Percentiles rank a stretch among this genome's conserved stretches.
phyloP scores from a whole-genome alignment of 1,140 invertebrate species.

The Ceratitis capitata region DNA sequence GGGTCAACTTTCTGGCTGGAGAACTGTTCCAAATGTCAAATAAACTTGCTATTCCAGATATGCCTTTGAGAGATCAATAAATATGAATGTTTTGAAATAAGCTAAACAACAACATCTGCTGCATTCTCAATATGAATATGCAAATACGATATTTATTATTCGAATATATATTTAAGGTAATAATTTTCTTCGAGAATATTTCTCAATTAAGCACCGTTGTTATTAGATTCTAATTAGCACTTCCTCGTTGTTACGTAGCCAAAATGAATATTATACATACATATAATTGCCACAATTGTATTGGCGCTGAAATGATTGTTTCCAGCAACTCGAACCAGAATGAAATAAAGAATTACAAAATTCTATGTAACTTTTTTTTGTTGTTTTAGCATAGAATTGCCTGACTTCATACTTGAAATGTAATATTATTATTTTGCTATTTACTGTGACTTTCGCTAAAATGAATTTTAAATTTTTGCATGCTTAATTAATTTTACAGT shows the following conservation, averaged over 20 bases:
- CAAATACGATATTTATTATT: too few species aligned
- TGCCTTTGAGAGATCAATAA: background rate
- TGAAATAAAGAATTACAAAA: background rate
- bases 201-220: background rate
- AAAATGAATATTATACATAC: background rate
- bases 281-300: background rate
- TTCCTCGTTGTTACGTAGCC: background rate
- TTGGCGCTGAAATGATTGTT: background rate
- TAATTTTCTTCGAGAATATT: background rate
- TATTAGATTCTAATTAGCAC: background rate
- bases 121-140: background rate
- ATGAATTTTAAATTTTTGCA: slow-evolving; percentile 18
- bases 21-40: too few species aligned
- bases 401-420: background rate
- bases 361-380: background rate
- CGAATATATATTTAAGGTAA: background rate
- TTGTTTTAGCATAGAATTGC: background rate
- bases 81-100: background rate
- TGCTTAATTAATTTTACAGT: background rate
- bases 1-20: too few species aligned
- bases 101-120: background rate
- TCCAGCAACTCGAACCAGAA: background rate
- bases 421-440: background rate
- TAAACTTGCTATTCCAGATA: background rate
- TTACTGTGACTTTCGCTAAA: background rate